Evolutionary conservation across 2,797 vertebrate species (phyloP), one percentile per base, ranked within the genome.

Genomic region (Eremophila alpestris): DNA sequence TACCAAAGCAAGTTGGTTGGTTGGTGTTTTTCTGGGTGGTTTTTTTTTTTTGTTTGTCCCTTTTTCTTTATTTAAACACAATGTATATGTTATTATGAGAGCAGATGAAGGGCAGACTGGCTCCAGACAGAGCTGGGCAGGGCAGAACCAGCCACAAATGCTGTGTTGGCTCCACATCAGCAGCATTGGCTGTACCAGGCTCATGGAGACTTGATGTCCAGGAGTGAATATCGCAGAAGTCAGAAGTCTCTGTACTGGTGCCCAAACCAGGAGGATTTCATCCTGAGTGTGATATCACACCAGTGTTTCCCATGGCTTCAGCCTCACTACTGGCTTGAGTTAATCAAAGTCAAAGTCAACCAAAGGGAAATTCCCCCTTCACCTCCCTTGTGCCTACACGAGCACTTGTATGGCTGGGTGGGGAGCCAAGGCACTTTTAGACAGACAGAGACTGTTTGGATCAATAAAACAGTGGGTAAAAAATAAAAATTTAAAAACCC

Each of bases 111-210:
- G 12, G 21, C 18, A 51, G 30, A 36, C 21, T 51, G 40, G 27
- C 40, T 69, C 14, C 43, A 88, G 34, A 2, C 27, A 32, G 18
- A 49, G 20, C 14, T 2, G 3, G 7, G 20, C 23, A 34, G 22
- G 34, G 18, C 17, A 60, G 52, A 45, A 14, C 0, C 24, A 68
- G 13, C 2, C 17, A 2, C 6, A 3, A 3, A 7, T 41, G 14
- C 13, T 1, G 0, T 1, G 20, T 3, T 68, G 41, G 59, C 43
- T 87, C 46, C 20, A 23, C 1, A 2, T 10, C 4, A 8, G 43
- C 49, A 81, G 38, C 1, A 0, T 3, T 41, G 62, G 15, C 40
- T 15, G 2, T 3, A n/a, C 6, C 32, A 76, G 46, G 8, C 13
- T 78, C 36, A 46, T 48, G 19, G 36, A 86, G 16, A 49, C 16